Conservation (phyloP, 2,888 invertebrate species). For the Mesorhabditis belari region DNA sequence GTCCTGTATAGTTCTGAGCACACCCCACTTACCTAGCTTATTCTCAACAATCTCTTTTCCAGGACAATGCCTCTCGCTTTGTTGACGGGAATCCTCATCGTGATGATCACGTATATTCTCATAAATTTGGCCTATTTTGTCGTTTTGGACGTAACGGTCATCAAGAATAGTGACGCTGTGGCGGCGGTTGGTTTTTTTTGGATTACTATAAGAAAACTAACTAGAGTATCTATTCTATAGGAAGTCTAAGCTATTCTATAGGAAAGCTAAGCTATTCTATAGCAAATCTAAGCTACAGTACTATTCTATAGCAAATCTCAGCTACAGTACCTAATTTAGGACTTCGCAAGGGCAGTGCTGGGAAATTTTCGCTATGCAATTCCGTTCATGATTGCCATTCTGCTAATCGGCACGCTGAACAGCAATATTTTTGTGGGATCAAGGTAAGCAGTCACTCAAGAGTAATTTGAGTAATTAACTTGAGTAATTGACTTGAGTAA, state of each 20-base stretch:
- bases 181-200: slow-evolving; percentile 19
- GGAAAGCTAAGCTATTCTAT: too few species aligned
- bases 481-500: too few species aligned
- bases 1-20: not conserved
- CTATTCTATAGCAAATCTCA: too few species aligned
- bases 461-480: too few species aligned
- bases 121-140: slow-evolving; percentile 40
- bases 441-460: slow-evolving; percentile 8
- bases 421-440: slow-evolving; percentile 41
- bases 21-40: not conserved
- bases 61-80: slow-evolving; percentile 41
- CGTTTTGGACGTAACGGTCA: slow-evolving; percentile 24
- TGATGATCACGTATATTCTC: slow-evolving; percentile 24
- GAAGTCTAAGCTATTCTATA: too few species aligned
- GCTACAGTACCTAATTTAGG: slow-evolving; percentile 5
- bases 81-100: slow-evolving; percentile 26
- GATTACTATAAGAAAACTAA: not conserved
- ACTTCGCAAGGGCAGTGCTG: slow-evolving; percentile 28
- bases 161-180: slow-evolving; percentile 32
- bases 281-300: too few species aligned
- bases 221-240: too few species aligned
- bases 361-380: slow-evolving; percentile 34
- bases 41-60: not conserved
- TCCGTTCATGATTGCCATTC: slow-evolving; percentile 35
- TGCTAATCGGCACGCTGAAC: slow-evolving; percentile 39